Conservation (phyloP, 2,113 vertebrate genomes). For the Peromyscus maniculatus region DNA sequence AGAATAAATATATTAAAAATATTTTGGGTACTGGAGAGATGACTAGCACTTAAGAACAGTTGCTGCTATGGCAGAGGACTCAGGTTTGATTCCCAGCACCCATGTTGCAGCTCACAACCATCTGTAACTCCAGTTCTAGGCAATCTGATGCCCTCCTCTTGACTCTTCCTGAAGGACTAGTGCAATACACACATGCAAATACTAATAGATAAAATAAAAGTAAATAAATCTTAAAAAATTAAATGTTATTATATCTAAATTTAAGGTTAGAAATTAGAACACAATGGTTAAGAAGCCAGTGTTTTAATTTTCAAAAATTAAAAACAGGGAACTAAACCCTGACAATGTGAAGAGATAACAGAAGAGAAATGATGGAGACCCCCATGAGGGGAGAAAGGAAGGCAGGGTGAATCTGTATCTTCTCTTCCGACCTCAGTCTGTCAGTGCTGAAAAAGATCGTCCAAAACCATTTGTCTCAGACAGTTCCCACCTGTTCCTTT, state of each 20-base stretch:
- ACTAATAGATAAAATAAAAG: not conserved
- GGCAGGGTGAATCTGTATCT: not conserved
- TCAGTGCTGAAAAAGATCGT: not conserved
- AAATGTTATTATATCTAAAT: not conserved
- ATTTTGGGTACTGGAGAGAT: not conserved
- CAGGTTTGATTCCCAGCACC: not conserved
- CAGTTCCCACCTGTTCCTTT: not conserved
- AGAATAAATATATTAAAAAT: not conserved
- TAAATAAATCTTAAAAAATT: not conserved
- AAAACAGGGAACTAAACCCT: not conserved
- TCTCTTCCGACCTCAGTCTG: not conserved
- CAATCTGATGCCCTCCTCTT: not conserved
- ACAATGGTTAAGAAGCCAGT: not conserved
- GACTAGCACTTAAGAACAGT: not conserved
- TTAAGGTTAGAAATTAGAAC: not conserved
- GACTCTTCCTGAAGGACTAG: too few species aligned
- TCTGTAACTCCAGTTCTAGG: not conserved
- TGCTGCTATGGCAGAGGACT: not conserved
- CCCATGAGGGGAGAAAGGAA: not conserved
- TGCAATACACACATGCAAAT: not conserved
- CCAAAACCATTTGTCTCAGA: conserved; percentile 33
- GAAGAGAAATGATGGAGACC: not conserved
- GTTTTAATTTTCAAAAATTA: not conserved
- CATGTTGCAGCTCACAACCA: not conserved
- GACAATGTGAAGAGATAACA: not conserved